These are phyloP conservation scores for Oenanthe oenanthe DNA, from an alignment of 2,113 vertebrate species.

Conservation along the genomic window DNA sequence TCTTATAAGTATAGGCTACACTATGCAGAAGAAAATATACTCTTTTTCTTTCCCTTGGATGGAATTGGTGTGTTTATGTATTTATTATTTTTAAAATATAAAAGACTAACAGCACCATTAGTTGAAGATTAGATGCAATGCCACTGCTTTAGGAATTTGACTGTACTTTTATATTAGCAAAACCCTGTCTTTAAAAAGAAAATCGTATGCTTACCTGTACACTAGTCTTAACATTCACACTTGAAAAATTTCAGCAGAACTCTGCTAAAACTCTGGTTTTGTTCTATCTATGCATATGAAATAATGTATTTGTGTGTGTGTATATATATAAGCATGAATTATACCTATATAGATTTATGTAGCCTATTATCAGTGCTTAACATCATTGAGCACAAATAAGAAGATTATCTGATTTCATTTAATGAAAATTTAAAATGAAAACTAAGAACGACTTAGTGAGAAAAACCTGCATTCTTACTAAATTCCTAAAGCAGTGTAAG, in stretches of 20 bases:
- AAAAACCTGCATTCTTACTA: neutral
- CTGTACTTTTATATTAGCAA: neutral
- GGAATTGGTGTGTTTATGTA: neutral
- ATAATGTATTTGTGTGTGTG: neutral
- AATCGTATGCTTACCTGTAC: neutral
- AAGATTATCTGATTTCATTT: neutral
- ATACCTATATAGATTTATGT: neutral
- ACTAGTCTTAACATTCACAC: neutral
- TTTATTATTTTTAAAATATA: neutral
- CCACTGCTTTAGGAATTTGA: neutral
- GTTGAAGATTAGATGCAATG: neutral
- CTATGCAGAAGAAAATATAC: neutral
- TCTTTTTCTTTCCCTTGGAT: neutral
- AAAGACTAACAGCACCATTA: neutral
- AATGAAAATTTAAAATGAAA: neutral
- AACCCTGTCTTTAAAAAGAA: neutral
- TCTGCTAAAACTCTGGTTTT: neutral
- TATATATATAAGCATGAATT: neutral
- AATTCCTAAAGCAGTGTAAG: neutral
- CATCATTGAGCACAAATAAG: neutral
- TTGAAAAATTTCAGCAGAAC: neutral
- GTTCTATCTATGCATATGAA: neutral
- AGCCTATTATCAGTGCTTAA: neutral
- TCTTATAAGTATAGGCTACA: neutral
- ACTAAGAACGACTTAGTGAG: neutral